Base-by-base conservation (phyloP, 2,113 vertebrate genomes). In the Micronycteris hirsuta region DNA sequence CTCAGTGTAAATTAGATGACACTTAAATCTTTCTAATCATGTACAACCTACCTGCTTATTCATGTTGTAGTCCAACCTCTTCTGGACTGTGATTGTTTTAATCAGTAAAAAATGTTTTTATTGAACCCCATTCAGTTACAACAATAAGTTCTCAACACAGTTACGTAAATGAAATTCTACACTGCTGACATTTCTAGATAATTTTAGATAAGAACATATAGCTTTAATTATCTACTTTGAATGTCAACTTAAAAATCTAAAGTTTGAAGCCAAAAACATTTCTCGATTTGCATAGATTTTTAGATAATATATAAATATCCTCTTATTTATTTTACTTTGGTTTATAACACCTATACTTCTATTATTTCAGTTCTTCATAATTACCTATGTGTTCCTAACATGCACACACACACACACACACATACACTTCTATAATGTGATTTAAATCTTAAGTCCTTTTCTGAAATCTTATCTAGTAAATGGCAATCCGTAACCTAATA, bases 131-230 rank as follows among this genome's bases (percentile, higher is more conserved):
- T 63, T 86, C 45, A 87, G 52, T 74, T 54, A 36, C 10, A 91
- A 63, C 41, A 96, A 88, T 16, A 65, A 87, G n/a, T 38, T 65
- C 36, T 80, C 52, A 88, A 77, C 26, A 89, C 28, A 81, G 77
- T 93, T 96, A 94, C 74, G 33, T n/a, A 91, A 95, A 94, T 85
- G 26, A 5, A 71, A 86, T 83, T 93, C 91, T 88, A 92, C 85
- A 88, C 81, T 95, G 33, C 65, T 85, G 52, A 82, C 22, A 92
- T 56, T 77, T 56, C 15, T 33, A 54, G 41, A 54, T 93, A 84
- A 86, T 77, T 94, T 90, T 93, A 86, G 33, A 73, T 81, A 7
- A 41, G 20, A 76, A 65, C 6, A 10, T 45, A 71, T 7, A 88
- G 58, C 20, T 71, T 95, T 16, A 88, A 58, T 95, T 71, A 86